Conservation (phyloP, 2,797 vertebrate genomes). For the Coregonus ussuriensis region DNA sequence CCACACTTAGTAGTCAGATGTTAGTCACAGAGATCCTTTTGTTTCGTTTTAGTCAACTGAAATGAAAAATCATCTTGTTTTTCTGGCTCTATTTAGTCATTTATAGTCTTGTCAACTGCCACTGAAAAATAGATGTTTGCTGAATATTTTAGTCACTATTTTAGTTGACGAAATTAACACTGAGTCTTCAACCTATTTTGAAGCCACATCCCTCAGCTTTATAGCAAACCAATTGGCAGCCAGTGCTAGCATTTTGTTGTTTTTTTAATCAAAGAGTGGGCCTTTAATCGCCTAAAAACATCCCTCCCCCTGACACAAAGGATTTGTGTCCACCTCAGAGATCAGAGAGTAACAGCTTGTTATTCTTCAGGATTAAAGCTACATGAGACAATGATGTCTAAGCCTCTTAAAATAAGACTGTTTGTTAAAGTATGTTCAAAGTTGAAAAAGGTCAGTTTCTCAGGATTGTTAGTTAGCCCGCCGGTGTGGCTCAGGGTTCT, state of each 20-base stretch:
- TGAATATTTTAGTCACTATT: too few species aligned
- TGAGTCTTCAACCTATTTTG: too few species aligned
- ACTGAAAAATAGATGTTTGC: too few species aligned
- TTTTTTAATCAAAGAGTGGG: not conserved
- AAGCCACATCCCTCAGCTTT: too few species aligned
- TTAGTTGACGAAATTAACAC: too few species aligned
- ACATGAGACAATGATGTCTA: slow-evolving; percentile 66
- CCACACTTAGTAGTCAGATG: too few species aligned
- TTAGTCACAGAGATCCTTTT: too few species aligned
- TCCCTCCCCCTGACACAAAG: slow-evolving; percentile 43
- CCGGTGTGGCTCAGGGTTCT: slow-evolving; percentile 43
- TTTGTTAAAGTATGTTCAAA: slow-evolving; percentile 32
- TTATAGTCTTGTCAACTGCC: too few species aligned
- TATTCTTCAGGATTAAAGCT: slow-evolving; percentile 63
- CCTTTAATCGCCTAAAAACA: slow-evolving; percentile 18
- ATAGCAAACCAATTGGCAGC: too few species aligned
- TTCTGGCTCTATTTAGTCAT: too few species aligned
- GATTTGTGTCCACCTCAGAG: slow-evolving; percentile 34
- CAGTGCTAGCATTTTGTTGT: not conserved
- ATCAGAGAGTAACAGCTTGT: slow-evolving; percentile 48
- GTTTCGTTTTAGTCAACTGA: too few species aligned
- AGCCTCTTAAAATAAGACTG: slow-evolving; percentile 64
- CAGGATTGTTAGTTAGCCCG: slow-evolving; percentile 60
- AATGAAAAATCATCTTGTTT: too few species aligned
- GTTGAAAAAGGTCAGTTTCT: slow-evolving; percentile 37